These are phyloP conservation scores for Lucinisca nassula DNA, from an alignment of 2,888 invertebrate species.

Conservation along the genomic window DNA sequence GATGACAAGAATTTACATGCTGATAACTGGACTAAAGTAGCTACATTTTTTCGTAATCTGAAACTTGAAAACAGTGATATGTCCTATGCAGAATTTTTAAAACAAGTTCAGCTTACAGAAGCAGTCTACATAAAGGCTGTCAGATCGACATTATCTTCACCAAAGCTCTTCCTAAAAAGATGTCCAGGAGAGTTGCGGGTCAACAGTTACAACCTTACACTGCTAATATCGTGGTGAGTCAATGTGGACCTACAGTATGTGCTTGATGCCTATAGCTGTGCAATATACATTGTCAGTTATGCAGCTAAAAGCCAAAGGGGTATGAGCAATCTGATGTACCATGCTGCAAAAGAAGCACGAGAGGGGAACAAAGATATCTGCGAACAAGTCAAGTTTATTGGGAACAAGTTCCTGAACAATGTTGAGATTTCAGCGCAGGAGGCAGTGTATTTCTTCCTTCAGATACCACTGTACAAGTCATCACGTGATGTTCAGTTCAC, in stretches of 20 bases:
- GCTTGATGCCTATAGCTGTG: slow-evolving; percentile 56
- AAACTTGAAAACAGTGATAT: not conserved
- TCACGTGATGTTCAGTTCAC: slow-evolving; percentile 51
- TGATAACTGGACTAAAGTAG: slow-evolving; percentile 30
- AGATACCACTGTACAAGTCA: slow-evolving; percentile 58
- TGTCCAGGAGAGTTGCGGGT: slow-evolving; percentile 40
- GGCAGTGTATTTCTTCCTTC: slow-evolving; percentile 65
- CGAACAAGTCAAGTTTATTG: slow-evolving; percentile 62
- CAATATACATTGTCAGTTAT: slow-evolving; percentile 44
- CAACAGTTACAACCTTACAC: slow-evolving; percentile 51
- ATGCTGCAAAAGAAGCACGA: slow-evolving; percentile 61
- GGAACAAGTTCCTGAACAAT: slow-evolving; percentile 56
- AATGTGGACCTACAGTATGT: slow-evolving; percentile 67
- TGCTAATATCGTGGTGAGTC: slow-evolving; percentile 52
- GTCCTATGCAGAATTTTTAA: not conserved
- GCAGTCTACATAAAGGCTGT: slow-evolving; percentile 44
- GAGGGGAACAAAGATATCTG: slow-evolving; percentile 60
- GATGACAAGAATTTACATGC: slow-evolving; percentile 37
- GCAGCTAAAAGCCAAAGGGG: slow-evolving; percentile 31
- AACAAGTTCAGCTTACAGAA: slow-evolving; percentile 16
- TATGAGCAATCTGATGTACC: slow-evolving; percentile 15
- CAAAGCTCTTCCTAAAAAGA: slow-evolving; percentile 59
- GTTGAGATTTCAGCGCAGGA: slow-evolving; percentile 73
- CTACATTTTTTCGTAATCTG: slow-evolving; percentile 29
- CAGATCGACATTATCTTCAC: slow-evolving; percentile 24